These are phyloP conservation scores for Grammomys surdaster DNA, from an alignment of 2,113 vertebrate genomes.

Conservation along the genomic window DNA sequence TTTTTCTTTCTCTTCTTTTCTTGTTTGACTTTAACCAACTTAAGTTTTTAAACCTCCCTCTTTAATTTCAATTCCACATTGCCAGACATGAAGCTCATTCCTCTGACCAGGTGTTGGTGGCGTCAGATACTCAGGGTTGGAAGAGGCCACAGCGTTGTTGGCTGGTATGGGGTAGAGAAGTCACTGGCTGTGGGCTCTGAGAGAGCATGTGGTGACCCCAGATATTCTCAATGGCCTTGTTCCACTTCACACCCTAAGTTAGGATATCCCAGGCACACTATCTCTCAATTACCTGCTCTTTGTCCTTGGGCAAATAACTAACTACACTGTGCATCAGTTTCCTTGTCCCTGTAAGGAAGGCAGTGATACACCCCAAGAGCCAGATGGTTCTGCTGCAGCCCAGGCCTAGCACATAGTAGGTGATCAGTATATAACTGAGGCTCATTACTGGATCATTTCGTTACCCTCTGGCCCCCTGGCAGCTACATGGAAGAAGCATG, in stretches of 20 bases:
- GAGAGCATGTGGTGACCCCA: constrained; percentile 18
- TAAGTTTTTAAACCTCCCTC: constrained; percentile 63
- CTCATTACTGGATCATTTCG: background rate
- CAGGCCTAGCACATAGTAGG: background rate
- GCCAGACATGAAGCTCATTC: constrained; percentile 75
- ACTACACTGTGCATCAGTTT: background rate
- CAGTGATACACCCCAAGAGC: background rate
- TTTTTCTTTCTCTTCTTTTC: constrained; percentile 49
- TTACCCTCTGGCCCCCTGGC: background rate
- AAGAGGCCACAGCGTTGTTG: background rate
- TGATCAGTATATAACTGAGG: background rate
- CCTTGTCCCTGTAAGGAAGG: background rate
- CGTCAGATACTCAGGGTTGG: background rate
- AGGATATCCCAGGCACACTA: background rate
- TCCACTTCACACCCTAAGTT: background rate
- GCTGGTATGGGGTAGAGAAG: background rate
- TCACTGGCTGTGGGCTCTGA: background rate
- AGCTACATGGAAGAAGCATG: background rate
- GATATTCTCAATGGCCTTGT: background rate
- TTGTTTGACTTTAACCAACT: constrained; percentile 60
- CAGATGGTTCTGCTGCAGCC: background rate
- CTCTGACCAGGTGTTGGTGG: constrained; percentile 51
- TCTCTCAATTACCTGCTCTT: background rate
- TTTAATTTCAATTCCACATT: constrained; percentile 78
- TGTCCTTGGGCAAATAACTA: background rate